Base-by-base conservation (phyloP, 2,888 invertebrate species). In the Parochlus steinenii region DNA sequence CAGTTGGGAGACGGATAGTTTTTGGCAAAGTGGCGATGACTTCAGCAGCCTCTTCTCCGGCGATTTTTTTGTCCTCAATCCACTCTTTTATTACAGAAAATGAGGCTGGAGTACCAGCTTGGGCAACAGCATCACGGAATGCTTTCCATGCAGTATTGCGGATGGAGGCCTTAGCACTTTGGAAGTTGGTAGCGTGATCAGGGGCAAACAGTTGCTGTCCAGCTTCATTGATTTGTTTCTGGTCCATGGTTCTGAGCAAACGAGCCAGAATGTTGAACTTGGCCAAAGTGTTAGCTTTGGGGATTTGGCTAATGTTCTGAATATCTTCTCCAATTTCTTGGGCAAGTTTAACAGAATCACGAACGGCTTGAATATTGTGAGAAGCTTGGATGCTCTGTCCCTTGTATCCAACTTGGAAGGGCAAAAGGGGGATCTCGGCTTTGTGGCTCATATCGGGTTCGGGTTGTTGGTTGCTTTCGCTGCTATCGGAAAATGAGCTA, bases 101-200 rank as follows among this genome's bases (percentile, higher is more conserved):
- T 30, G 77, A 71, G 2, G 78, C 75, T 29, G 69, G 65, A n/a
- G 76, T 77, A 36, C 78, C 79, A 15, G 70, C 62, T 53, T 74
- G 66, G 10, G 67, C 62, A 3, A 75, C 62, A 18, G 72, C 73
- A 45, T 76, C 78, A 31, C 74, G 69, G 55, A 63, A 71, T n/a
- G 67, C 63, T 51, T 57, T 62, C 72, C 74, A 75, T 46, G 67
- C 61, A 33, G 64, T 60, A 32, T 53, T 46, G n/a, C 52, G 48
- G 11, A 43, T 40, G 15, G 47, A 51, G 27, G 54, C 42, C 19
- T 47, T 36, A 30, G 52, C 47, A 37, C 56, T 49, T 12, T 47
- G 41, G 6, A 42, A 31, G n/a, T 47, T 24, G 37, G 41, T 12
- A 16, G 46, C 40, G 18, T 47, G 41, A 11, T 31, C 35, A 18